Conservation (phyloP, 2,888 invertebrate species). For the Acleris sparsana region DNA sequence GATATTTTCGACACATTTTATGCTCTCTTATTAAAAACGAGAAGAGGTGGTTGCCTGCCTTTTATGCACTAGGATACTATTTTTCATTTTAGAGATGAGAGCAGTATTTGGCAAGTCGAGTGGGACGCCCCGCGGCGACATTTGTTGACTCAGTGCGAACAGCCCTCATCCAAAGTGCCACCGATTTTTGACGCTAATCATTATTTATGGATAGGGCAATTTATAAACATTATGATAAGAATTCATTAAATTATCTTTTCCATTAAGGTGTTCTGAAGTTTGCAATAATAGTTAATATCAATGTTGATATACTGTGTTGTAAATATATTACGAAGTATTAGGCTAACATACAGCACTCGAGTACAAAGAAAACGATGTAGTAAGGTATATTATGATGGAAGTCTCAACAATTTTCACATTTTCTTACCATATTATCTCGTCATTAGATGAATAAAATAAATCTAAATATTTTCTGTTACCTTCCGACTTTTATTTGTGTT, state of each 20-base stretch:
- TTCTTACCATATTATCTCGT: slow-evolving; percentile 52
- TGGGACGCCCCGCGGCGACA: no score
- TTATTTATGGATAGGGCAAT: background rate
- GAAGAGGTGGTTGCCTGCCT: no score
- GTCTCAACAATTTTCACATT: slow-evolving; percentile 43
- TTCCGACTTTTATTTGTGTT: slow-evolving; percentile 57
- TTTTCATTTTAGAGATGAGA: no score
- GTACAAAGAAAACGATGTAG: slow-evolving; percentile 70
- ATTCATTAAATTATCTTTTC: background rate
- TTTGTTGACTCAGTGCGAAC: no score
- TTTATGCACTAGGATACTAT: no score
- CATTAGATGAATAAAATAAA: slow-evolving; percentile 66
- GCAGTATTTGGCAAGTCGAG: no score
- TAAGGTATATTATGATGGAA: slow-evolving; percentile 40
- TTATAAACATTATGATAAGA: background rate
- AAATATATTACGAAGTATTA: slow-evolving; percentile 43
- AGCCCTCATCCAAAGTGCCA: no score
- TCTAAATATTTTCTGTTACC: slow-evolving; percentile 75
- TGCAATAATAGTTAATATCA: slow-evolving; percentile 20
- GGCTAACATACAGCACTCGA: slow-evolving; percentile 68
- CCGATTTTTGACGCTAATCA: no score
- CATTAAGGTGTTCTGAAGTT: background rate
- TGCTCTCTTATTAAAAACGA: no score
- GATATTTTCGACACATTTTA: no score
- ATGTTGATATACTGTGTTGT: slow-evolving; percentile 29